Conservation (phyloP, 2,113 vertebrate genomes). For the Perca schrenkii region DNA sequence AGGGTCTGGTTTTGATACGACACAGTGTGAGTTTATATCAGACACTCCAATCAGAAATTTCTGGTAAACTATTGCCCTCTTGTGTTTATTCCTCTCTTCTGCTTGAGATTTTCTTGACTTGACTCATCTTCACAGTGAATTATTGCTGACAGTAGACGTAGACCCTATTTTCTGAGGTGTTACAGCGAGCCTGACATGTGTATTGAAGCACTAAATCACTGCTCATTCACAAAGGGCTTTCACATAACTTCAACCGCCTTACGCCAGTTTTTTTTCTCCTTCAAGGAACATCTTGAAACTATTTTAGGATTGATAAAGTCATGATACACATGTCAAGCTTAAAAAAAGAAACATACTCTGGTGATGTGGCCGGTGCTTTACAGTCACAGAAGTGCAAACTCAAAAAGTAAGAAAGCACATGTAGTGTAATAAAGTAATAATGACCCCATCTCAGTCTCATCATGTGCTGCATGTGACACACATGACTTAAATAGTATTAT, state of each 20-base stretch:
- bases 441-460: neutral
- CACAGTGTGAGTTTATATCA: conserved; percentile 30
- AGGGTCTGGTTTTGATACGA: conserved; percentile 56
- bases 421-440: neutral
- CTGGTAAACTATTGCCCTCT: conserved; percentile 84
- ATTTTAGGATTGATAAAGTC: conserved; percentile 69
- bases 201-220: conserved; percentile 64
- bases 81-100: conserved; percentile 78
- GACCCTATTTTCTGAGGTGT: conserved; percentile 58
- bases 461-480: neutral
- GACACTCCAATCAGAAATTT: conserved; percentile 58
- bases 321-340: conserved; percentile 65
- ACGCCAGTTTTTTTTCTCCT: conserved; percentile 11
- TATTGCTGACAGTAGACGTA: conserved; percentile 43
- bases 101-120: conserved; percentile 36
- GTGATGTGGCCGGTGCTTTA: conserved; percentile 33
- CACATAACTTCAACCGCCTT: conserved; percentile 48
- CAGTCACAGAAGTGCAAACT: conserved; percentile 10
- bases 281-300: conserved; percentile 73
- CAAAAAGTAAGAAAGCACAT: neutral
- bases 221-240: conserved; percentile 46
- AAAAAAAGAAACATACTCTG: conserved; percentile 49
- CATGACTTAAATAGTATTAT: neutral
- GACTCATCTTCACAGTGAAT: conserved; percentile 49
- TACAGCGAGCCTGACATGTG: conserved; percentile 54